These are phyloP conservation scores for Manis javanica DNA, from an alignment of 2,797 vertebrate species.

Conservation along the genomic window DNA sequence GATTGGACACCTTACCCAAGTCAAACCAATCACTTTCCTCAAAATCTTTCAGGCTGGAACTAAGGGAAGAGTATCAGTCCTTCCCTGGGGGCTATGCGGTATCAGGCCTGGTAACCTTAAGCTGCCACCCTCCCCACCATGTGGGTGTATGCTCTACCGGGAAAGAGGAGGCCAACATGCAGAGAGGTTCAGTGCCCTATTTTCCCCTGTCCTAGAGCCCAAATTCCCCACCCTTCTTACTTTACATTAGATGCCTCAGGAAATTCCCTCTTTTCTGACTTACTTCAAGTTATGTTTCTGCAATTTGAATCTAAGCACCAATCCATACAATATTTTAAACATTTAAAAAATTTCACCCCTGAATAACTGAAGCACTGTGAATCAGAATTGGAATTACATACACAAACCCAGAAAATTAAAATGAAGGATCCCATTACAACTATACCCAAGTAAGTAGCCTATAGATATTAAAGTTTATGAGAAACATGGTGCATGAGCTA, in stretches of 20 bases:
- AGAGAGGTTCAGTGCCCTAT: neutral
- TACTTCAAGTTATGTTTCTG: neutral
- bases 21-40: neutral
- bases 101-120: neutral
- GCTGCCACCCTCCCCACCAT: neutral
- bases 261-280: neutral
- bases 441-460: constrained; percentile 50
- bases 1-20: neutral
- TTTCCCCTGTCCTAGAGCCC: neutral
- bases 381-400: constrained; percentile 37
- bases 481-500: neutral
- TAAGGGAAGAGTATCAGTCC: neutral
- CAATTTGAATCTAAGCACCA: neutral
- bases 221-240: neutral
- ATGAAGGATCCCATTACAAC: neutral
- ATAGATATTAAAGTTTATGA: constrained; percentile 46
- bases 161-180: neutral
- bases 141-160: neutral
- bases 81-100: neutral
- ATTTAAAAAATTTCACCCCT: neutral
- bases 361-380: constrained; percentile 41
- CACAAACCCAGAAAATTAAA: constrained; percentile 47
- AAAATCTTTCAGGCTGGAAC: neutral
- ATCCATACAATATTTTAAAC: constrained; percentile 47
- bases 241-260: neutral